Conservation (phyloP, 2,797 vertebrate genomes). For the Neostethus bicornis region DNA sequence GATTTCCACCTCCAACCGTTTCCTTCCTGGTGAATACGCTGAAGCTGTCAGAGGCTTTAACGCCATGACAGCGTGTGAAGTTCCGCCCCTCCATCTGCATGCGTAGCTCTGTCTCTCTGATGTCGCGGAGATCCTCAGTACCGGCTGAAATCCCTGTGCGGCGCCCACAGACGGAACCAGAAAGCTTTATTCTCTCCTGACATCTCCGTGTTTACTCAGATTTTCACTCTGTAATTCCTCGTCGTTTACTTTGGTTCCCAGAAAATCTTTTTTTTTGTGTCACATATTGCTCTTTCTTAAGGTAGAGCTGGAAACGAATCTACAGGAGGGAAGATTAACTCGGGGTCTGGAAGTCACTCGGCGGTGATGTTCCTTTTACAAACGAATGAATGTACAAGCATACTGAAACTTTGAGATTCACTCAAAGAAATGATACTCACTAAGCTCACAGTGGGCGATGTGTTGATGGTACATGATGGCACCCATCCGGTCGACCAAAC, state of each 20-base stretch:
- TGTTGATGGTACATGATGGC: too few relatives aligned
- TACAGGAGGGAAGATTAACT: background rate
- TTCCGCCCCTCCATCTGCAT: conserved; percentile 59
- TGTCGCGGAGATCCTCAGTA: conserved; percentile 50
- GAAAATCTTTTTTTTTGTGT: conserved; percentile 27
- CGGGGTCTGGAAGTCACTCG: conserved; percentile 1
- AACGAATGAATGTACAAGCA: too few relatives aligned
- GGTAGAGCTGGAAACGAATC: conserved; percentile 4
- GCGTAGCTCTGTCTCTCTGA: conserved; percentile 55
- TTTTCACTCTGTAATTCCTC: conserved; percentile 57
- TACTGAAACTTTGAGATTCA: too few relatives aligned
- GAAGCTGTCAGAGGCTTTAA: conserved; percentile 52
- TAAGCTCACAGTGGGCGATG: too few relatives aligned
- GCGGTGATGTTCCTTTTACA: too few relatives aligned
- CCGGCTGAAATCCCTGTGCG: conserved; percentile 44
- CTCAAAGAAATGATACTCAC: too few relatives aligned
- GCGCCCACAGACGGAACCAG: conserved; percentile 9
- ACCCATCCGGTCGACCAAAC: too few relatives aligned
- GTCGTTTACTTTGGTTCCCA: conserved; percentile 59
- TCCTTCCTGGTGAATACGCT: conserved; percentile 40
- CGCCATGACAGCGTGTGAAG: conserved; percentile 43
- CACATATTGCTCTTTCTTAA: conserved; percentile 29
- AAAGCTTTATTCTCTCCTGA: conserved; percentile 50
- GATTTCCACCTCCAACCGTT: conserved; percentile 36
- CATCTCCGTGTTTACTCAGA: conserved; percentile 70